phyloP scores from a whole-genome alignment of 1,140 invertebrate genomes.

The Zaprionus taronus region DNA sequence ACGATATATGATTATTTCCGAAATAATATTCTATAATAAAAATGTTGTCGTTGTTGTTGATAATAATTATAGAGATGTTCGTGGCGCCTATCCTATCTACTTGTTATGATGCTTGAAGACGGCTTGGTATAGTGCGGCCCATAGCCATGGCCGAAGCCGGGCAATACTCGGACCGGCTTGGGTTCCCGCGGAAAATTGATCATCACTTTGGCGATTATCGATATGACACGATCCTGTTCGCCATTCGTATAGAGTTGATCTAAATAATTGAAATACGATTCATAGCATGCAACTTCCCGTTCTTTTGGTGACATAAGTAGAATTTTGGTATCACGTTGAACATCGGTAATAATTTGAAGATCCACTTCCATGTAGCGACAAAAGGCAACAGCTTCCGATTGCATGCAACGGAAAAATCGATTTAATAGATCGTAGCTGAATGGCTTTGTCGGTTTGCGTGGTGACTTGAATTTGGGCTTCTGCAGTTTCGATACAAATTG shows the following conservation, averaged over 20 bases:
- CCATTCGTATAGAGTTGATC: conserved; percentile 42
- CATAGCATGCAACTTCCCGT: conserved; percentile 40
- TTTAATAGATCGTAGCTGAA: conserved; percentile 31
- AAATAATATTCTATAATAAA: background rate
- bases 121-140: conserved; percentile 3
- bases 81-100: background rate
- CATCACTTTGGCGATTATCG: conserved; percentile 38
- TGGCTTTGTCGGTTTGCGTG: conserved; percentile 9
- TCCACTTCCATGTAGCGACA: conserved; percentile 37
- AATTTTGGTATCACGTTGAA: conserved; percentile 20
- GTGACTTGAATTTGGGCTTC: conserved; percentile 31
- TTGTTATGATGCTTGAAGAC: background rate
- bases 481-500: conserved; percentile 22
- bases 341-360: conserved; percentile 39
- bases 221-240: conserved; percentile 35
- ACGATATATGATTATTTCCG: background rate
- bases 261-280: conserved; percentile 51
- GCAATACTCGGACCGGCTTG: conserved; percentile 11
- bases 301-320: conserved; percentile 19
- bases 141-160: conserved; percentile 25
- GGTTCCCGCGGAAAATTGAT: conserved; percentile 27
- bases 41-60: background rate
- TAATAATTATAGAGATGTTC: background rate
- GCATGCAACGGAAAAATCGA: conserved; percentile 39
- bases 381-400: conserved; percentile 25